A percentile compares a stretch with the other conserved stretches of the same genome.
These are phyloP conservation scores for Cantharis rufa DNA, from an alignment of 2,888 invertebrate genomes.

Conservation along the genomic window DNA sequence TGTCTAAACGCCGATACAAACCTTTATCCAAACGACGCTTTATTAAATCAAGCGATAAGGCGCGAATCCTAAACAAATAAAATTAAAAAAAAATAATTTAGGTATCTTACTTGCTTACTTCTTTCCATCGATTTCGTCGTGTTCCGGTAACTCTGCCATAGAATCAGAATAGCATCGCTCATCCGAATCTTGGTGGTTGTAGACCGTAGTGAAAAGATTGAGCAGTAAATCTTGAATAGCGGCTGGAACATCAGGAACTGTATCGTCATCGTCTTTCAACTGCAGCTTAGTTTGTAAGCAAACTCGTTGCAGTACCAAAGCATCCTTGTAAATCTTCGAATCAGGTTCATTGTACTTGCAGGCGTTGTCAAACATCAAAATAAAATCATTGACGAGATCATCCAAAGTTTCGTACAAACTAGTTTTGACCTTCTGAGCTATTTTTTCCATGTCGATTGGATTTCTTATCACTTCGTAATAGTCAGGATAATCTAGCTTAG, in stretches of 20 bases:
- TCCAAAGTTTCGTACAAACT: conserved; percentile 79
- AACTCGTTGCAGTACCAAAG: conserved; percentile 87
- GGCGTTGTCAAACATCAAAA: conserved; percentile 94
- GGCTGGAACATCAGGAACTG: conserved; percentile 85
- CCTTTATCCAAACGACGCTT: conserved; percentile 91
- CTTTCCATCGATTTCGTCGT: conserved; percentile 74
- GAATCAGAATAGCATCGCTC: conserved; percentile 96
- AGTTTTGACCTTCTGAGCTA: conserved; percentile 82
- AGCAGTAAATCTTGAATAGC: conserved; percentile 90
- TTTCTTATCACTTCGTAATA: conserved; percentile 97
- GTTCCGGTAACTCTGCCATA: conserved; percentile 89
- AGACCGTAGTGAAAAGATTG: conserved; percentile 89
- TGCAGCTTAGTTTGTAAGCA: conserved; percentile 91
- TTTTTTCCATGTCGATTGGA: conserved; percentile 95
- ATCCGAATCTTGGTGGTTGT: conserved; percentile 96
- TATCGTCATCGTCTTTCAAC: conserved; percentile 78
- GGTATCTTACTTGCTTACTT: conserved; percentile 57
- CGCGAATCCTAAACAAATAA: conserved; percentile 66
- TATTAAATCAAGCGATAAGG: conserved; percentile 88
- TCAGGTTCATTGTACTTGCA: conserved; percentile 98
- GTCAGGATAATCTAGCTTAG: conserved; percentile 91
- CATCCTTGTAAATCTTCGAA: conserved; percentile 96
- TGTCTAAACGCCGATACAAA: conserved; percentile 88
- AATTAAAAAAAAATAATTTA: background rate
- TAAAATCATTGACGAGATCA: conserved; percentile 86